Base-by-base conservation (phyloP, 2,888 invertebrate species). In the Drosophila eohydei region DNA sequence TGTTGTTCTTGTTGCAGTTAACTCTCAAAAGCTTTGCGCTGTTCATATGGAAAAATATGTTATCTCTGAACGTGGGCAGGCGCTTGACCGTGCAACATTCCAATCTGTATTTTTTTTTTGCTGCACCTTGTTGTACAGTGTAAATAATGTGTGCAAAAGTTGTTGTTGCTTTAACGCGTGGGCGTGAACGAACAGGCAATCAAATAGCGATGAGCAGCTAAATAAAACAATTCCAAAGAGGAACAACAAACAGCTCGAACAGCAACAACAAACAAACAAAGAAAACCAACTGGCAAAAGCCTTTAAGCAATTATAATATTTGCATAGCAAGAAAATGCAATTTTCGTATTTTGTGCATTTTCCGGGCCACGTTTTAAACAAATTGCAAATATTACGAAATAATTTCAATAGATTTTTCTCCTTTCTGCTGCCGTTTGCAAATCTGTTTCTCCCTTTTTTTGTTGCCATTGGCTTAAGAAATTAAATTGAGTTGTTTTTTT, bases 321-420 rank as follows among this genome's bases (percentile, higher is more conserved):
- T 80, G 77, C 83, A 73, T 83, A 48, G 56, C 60, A 56, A 44
- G 44, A 62, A 66, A 80, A 59, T 44, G 52, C 59, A 79, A 79
- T 74, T 64, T 65, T 71, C 16, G 21, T 4, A 26, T 52, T 52
- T 48, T 52, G 26, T 59, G 43, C 60, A 62, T 69, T 67, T 76
- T 88, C 67, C 65, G 60, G 71, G 52, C 54, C 73, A 89, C 89
- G 76, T 88, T 84, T 81, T 83, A 71, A 69, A 67, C 81, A 81
- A 78, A 74, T 88, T 80, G 74, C 70, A 77, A 88, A 88, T 88
- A 76, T 86, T 86, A 88, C 73, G 78, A 86, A 90, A 88, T 88
- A 62, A 83, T 90, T 74, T 71, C 73, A 66, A 75, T 85, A 72
- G 67, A 67, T 77, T 73, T 68, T 64, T 77, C 58, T 41, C n/a